phyloP scores from a whole-genome alignment of 2,113 vertebrate genomes.

The Leucopsar rothschildi region DNA sequence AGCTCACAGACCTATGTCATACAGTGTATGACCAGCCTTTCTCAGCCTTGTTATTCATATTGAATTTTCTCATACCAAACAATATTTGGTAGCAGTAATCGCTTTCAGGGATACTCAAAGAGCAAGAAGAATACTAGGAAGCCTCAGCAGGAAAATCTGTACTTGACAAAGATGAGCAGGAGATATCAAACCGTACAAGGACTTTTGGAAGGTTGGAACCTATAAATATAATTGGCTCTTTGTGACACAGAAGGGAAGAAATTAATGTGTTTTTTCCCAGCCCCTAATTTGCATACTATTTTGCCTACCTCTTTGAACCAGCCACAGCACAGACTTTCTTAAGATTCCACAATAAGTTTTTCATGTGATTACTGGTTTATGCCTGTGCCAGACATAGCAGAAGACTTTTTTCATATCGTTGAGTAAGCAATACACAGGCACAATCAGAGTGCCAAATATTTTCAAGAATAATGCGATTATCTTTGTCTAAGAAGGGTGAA shows the following conservation, averaged over 20 bases:
- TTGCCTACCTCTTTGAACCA: neutral
- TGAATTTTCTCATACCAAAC: neutral
- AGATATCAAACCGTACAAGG: neutral
- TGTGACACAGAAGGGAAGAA: neutral
- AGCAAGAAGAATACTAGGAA: neutral
- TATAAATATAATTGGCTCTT: neutral
- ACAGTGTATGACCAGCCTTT: neutral
- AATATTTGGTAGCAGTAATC: neutral
- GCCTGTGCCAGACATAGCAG: neutral
- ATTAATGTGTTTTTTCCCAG: fast-evolving
- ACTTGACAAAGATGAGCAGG: neutral
- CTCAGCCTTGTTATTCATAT: neutral
- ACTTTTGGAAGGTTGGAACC: neutral
- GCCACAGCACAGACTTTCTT: neutral
- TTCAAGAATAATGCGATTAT: neutral
- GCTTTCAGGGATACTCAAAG: neutral
- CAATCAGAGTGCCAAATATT: neutral
- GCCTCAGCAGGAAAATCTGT: neutral
- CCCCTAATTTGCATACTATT: neutral
- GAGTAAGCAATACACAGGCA: neutral
- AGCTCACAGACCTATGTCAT: neutral
- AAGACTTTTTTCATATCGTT: neutral
- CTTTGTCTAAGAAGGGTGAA: neutral
- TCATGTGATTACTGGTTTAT: neutral
- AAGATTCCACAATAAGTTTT: neutral